Evolutionary conservation across 2,797 vertebrate species (phyloP), one percentile per base, ranked within the genome.

Genomic region (Cirrhinus mrigala): DNA sequence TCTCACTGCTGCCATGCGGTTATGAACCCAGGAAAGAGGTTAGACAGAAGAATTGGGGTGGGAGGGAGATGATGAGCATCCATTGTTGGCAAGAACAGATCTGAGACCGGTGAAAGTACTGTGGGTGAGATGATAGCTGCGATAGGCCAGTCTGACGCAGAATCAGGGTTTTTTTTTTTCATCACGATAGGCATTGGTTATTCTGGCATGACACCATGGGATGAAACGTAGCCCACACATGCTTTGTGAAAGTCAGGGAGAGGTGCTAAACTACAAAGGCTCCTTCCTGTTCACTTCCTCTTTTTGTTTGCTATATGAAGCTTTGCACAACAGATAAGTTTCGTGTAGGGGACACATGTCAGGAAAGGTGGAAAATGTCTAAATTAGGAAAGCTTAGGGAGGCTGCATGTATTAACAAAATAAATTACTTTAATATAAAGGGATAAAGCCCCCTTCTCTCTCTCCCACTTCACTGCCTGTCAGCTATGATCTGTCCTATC

Each of bases 21-120:
- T 83, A 76, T 80, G 62, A 85, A 70, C 85, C 54, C 56, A 64
- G 40, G 54, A 56, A 73, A 79, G 52, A 82, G 82, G 81, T 84
- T 74, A 79, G 76, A 69, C 50, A 78, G 48, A 79, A 78, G 75
- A 79, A 77, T 6, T 68, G 75, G 50, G 40, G 29, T 37, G 54
- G 52, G 64, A 27, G 44, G 58, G 58, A 18, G 22, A 11, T 70
- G 50, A 81, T 54, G 64, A 18, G 22, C 8, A 0, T 62, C 56
- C 24, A 46, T 76, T 64, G 48, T 33, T 40, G 71, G 29, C 44
- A 18, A 64, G 58, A 76, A 75, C 33, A 4, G 52, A 73, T 76
- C 29, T 68, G 44, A 52, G 70, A 71, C 54, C 7, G 29, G 24
- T 48, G 33, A 52, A 27, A 44, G 54, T 60, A 12, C 1, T 0